Conservation (phyloP, 1,140 invertebrate genomes). For the Tyrophagus putrescentiae region DNA sequence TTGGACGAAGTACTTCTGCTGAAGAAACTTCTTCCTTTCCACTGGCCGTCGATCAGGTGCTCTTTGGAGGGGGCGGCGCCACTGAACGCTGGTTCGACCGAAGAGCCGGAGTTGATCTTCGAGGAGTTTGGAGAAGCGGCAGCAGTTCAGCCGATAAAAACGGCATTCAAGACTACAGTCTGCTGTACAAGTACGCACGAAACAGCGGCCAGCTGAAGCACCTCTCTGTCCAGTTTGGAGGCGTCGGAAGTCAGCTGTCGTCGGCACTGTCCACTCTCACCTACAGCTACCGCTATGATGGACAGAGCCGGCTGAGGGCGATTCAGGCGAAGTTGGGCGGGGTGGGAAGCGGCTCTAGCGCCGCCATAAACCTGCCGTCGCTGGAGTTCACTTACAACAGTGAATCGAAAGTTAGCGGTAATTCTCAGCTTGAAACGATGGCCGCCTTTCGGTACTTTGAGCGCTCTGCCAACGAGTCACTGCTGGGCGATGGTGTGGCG, state of each 20-base stretch:
- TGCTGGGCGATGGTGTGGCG: conserved; percentile 27
- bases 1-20: conserved; percentile 52
- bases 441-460: conserved; percentile 50
- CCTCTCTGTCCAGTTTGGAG: conserved; percentile 64
- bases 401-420: too few species aligned
- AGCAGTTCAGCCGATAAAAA: too few species aligned
- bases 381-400: conserved; percentile 67
- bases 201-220: conserved; percentile 75
- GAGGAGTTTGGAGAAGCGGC: conserved; percentile 42
- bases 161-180: conserved; percentile 55
- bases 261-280: conserved; percentile 60
- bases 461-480: conserved; percentile 26
- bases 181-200: conserved; percentile 60
- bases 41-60: conserved; percentile 35
- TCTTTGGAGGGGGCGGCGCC: conserved; percentile 55
- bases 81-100: conserved; percentile 22
- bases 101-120: conserved; percentile 20
- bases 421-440: conserved; percentile 62
- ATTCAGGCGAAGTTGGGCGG: conserved; percentile 25
- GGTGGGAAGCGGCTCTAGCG: too few species aligned
- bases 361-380: conserved; percentile 39
- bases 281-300: conserved; percentile 77
- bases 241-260: too few species aligned
- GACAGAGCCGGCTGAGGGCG: conserved; percentile 47
- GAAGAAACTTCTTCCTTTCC: conserved; percentile 35